phyloP scores from a whole-genome alignment of 2,888 invertebrate species.

The Ametastegia equiseti region DNA sequence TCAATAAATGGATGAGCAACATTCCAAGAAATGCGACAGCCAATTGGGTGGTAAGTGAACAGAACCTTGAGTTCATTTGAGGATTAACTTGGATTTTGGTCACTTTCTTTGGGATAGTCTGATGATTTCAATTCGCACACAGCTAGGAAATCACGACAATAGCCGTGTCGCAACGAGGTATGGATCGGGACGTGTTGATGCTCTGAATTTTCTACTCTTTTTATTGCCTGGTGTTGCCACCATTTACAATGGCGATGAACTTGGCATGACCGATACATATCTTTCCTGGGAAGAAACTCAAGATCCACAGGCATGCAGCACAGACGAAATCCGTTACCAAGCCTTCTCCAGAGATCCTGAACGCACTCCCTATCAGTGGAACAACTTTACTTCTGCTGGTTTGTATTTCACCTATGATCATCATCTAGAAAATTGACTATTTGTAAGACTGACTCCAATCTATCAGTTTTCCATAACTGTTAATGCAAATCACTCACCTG shows the following conservation, averaged over 20 bases:
- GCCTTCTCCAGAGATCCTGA: slow-evolving; percentile 84
- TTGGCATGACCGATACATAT: slow-evolving; percentile 56
- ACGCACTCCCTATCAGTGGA: slow-evolving; percentile 91
- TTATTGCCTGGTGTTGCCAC: slow-evolving; percentile 20
- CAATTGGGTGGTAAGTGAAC: slow-evolving; percentile 45
- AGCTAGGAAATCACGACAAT: slow-evolving; percentile 73
- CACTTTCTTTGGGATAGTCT: not conserved
- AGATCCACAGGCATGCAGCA: slow-evolving; percentile 80
- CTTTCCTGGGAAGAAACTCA: slow-evolving; percentile 80
- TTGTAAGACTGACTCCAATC: too few species aligned
- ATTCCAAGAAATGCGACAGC: slow-evolving; percentile 20
- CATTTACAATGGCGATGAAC: slow-evolving; percentile 32
- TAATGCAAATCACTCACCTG: too few species aligned
- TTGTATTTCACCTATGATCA: slow-evolving; percentile 41
- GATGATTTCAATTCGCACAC: not conserved
- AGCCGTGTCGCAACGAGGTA: slow-evolving; percentile 59
- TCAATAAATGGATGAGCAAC: slow-evolving; percentile 8
- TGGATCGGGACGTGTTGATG: not conserved
- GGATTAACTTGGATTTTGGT: not conserved
- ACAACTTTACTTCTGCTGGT: slow-evolving; percentile 80
- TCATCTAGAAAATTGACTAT: too few species aligned
- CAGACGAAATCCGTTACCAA: slow-evolving; percentile 80
- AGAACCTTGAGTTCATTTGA: not conserved
- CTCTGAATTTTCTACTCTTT: not conserved
- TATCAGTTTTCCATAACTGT: too few species aligned